Percentiles rank a stretch among this genome's conserved stretches.
Conservation (phyloP, 2,113 vertebrate genomes). For the Charina bottae region DNA sequence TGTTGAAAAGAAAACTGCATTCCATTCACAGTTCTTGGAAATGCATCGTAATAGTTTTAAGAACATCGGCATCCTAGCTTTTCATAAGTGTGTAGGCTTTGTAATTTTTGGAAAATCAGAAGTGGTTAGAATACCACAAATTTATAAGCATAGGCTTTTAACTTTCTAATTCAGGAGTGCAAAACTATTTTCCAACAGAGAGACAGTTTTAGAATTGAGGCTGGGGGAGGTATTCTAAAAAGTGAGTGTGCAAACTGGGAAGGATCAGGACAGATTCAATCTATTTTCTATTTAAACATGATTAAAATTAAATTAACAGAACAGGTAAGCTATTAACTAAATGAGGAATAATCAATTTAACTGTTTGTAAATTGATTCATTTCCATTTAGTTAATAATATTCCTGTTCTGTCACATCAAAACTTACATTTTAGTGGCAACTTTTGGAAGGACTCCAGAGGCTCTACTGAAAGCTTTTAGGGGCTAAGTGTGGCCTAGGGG, state of each 20-base stretch:
- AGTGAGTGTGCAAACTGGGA: not conserved
- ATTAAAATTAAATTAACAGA: not conserved
- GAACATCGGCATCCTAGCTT: not conserved
- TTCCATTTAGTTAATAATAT: not conserved
- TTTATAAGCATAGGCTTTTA: not conserved
- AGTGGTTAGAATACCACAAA: not conserved
- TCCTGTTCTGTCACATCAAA: not conserved
- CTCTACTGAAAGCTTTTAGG: not conserved
- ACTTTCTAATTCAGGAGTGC: not conserved
- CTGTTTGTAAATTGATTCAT: not conserved
- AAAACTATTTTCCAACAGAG: not conserved
- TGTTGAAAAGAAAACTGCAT: conserved; percentile 19
- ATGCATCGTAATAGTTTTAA: not conserved
- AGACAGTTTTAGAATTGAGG: not conserved
- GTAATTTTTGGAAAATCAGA: not conserved
- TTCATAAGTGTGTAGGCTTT: not conserved
- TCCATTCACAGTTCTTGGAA: not conserved
- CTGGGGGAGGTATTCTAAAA: not conserved
- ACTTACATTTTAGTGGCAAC: not conserved
- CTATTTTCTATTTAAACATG: not conserved
- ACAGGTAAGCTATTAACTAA: not conserved
- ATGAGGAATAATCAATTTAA: not conserved
- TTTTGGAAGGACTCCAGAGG: not conserved
- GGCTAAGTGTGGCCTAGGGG: not conserved
- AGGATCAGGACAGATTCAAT: not conserved